Evolutionary conservation across 2,888 invertebrate genomes (phyloP).

Genomic region (Pelosia muscerda): DNA sequence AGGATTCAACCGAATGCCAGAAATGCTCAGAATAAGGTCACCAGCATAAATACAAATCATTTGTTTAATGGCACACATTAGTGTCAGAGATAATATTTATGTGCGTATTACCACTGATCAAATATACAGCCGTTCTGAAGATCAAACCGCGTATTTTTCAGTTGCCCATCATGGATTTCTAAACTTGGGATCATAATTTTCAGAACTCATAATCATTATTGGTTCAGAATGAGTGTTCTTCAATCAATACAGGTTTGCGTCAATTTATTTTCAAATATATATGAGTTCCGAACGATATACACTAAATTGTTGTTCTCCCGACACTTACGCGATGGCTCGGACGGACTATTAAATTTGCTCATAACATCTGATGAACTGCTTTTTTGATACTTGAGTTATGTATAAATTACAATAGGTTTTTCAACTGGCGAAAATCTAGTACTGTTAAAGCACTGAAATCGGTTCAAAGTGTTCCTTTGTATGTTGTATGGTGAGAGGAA

Average conservation of each 20-base stretch:
- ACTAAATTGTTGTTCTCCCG: conserved; percentile 55
- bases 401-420: neutral
- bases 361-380: neutral
- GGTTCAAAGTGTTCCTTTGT: neutral
- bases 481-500: too few relatives aligned
- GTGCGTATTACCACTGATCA: too few relatives aligned
- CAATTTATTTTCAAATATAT: neutral
- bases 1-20: neutral
- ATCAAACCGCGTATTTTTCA: too few relatives aligned
- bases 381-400: neutral
- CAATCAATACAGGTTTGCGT: conserved; percentile 9
- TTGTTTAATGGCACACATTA: too few relatives aligned
- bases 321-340: conserved; percentile 45
- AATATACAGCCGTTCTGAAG: too few relatives aligned
- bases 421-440: neutral
- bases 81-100: too few relatives aligned
- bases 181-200: neutral
- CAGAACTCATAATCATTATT: neutral
- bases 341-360: conserved; percentile 14
- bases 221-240: neutral
- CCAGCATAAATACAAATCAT: too few relatives aligned
- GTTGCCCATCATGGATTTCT: neutral
- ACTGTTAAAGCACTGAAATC: neutral
- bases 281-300: neutral
- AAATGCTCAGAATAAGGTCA: too few relatives aligned